Base-by-base conservation (phyloP, 64 coral and sea anemone genomes). In the Cladopsammia gracilis region DNA sequence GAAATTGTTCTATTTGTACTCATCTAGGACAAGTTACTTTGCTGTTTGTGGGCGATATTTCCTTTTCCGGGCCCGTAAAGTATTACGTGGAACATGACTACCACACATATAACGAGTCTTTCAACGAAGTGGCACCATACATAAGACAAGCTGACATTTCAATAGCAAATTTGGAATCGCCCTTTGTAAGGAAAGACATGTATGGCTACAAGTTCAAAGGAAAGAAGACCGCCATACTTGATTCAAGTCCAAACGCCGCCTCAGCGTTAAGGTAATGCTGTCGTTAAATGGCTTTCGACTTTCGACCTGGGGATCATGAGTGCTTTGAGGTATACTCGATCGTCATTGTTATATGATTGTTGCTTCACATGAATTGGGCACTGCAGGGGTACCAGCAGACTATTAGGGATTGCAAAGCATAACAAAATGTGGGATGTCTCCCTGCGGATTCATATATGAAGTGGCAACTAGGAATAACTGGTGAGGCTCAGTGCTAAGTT, bases 71-170 rank as follows among this genome's bases (percentile, higher is more conserved):
- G 3, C 75, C 75, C 6, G 49, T 77, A 0, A 77, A 77, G 25
- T 77, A 77, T 11, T 77, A 77, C 75, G 75, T 25, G 2, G 75
- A 54, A 23, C 20, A 23, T 3, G 25, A 54, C 1, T 14, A 57
- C 23, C 75, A 77, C 81, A n/a, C 73, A 2, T 96, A 96, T 56
- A 96, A 96, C 56, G 78, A 96, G 15, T 73, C 91, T 5, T 90
- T 96, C 20, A 78, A 57, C 19, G 62, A 89, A 12, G 62, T 96
- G 42, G 86, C 87, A 6, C 13, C 13, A 3, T 58, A 79, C 4
- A 64, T 16, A 15, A 11, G 16, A 64, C 19, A 4, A 64, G 16
- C 61, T 7, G 61, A 64, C 11, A 18, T 64, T 64, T 13, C 7
- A 57, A 2, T 57, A 26, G 95, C 71, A 19, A 96, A 96, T 73